Evolutionary conservation across 2,888 invertebrate genomes (phyloP).

Genomic region (Cistogaster globosa): DNA sequence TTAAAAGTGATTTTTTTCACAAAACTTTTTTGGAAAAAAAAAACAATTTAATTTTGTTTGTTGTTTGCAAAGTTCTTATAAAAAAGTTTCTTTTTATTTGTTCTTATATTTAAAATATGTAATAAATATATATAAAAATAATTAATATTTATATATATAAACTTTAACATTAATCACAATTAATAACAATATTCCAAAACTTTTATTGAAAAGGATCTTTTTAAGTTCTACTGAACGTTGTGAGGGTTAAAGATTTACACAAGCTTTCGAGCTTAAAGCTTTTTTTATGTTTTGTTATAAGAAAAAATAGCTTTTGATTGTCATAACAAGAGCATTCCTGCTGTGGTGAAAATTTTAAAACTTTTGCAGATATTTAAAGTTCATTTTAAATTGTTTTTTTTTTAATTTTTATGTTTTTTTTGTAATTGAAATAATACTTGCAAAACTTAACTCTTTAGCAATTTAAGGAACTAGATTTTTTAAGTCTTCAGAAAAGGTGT

Average conservation of each 20-base stretch:
- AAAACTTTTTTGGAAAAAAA: background rate
- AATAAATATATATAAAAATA: conserved; percentile 60
- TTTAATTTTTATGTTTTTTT: background rate
- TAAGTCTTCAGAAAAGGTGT: too few relatives aligned
- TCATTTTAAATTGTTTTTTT: conserved; percentile 1
- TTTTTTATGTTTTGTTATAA: conserved; percentile 27
- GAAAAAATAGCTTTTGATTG: conserved; percentile 11
- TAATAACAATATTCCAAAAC: conserved; percentile 45
- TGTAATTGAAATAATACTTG: too few relatives aligned
- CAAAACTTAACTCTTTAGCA: too few relatives aligned
- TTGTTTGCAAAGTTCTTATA: conserved; percentile 7
- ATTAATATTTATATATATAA: conserved; percentile 48
- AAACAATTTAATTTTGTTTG: conserved; percentile 11
- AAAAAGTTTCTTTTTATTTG: conserved; percentile 40
- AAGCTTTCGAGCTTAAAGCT: conserved; percentile 53
- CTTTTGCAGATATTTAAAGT: conserved; percentile 42
- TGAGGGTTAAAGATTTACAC: conserved; percentile 42
- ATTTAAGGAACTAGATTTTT: too few relatives aligned
- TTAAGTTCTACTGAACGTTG: conserved; percentile 43
- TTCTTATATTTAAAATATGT: conserved; percentile 48
- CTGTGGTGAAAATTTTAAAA: conserved; percentile 8
- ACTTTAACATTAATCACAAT: conserved; percentile 56
- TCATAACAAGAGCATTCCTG: background rate
- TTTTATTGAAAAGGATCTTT: conserved; percentile 39
- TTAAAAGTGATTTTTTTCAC: conserved; percentile 21